phyloP scores from a whole-genome alignment of 1,140 invertebrate species.

The Stegodyphus mimosarum region DNA sequence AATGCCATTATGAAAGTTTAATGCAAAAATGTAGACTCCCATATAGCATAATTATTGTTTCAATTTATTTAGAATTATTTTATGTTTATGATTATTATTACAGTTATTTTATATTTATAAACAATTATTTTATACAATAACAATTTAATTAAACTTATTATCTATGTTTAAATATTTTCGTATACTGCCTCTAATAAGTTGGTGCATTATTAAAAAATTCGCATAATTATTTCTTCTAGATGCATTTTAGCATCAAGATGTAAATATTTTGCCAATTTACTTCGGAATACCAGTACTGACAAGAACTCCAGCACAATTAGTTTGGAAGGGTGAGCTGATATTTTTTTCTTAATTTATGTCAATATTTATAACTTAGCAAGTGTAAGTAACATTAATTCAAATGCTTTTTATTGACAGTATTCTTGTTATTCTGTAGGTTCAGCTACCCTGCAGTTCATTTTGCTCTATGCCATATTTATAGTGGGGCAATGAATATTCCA shows the following conservation, averaged over 20 bases:
- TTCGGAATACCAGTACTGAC: constrained; percentile 85
- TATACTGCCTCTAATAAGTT: no score
- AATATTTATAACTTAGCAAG: background rate
- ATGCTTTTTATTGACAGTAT: background rate
- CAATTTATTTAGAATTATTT: no score
- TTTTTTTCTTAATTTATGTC: background rate
- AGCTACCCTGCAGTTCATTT: constrained; percentile 87
- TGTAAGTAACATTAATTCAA: background rate
- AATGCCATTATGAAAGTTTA: no score
- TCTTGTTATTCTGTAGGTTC: constrained; percentile 73
- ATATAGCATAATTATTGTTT: no score
- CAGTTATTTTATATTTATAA: no score
- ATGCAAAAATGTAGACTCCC: no score
- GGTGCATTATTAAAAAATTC: no score
- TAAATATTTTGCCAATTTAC: constrained; percentile 89
- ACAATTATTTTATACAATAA: no score
- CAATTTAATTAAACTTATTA: no score
- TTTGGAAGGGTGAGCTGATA: constrained; percentile 78
- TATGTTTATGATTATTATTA: no score
- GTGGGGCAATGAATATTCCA: constrained; percentile 84
- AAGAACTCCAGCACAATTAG: constrained; percentile 83
- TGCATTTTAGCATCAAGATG: constrained; percentile 89
- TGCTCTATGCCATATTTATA: constrained; percentile 91
- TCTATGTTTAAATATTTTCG: no score
- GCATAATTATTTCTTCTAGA: constrained; percentile 60